Evolutionary conservation across 2,888 invertebrate species (phyloP), one percentile per base, ranked within the genome.

Genomic region (Mythimna albipuncta): DNA sequence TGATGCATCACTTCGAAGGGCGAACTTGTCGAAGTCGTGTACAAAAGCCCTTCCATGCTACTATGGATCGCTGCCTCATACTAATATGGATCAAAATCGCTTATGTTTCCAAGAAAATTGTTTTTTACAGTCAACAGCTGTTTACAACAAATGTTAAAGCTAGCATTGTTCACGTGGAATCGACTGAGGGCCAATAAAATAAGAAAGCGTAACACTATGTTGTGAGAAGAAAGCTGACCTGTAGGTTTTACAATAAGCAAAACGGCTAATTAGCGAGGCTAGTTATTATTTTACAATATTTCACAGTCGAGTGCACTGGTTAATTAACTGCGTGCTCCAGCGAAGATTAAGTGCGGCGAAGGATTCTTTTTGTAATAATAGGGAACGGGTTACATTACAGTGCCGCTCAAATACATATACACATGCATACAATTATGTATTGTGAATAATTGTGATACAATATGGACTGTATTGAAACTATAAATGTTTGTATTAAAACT

Each of bases 1-100:
- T 91, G 91, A 93, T 92, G 93, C 93, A 91, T 89, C 89, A 90
- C 86, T 84, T 79, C 79, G 84, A 85, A 89, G 83, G 86, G 85
- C 76, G 86, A 87, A 81, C 80, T 85, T 80, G 77, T 67, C 72
- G 74, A 71, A 80, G 75, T 81, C 78, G 76, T 76, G 72, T 55
- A 80, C 72, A 81, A 77, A 69, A 62, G 64, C 47, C 38, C 58
- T 58, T 72, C 54, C 44, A 80, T 61, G 47, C 73, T 64, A 84
- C 70, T 83, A 70, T 77, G 52, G 55, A 72, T 69, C 75, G 64
- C 86, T 75, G 50, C 47, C 11, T 13, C 57, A 2, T 80, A 50
- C n/a, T 41, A 68, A 77, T 81, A 87, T 32, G 63, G 79, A 65
- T 59, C 61, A 81, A 72, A 86, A 75, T 84, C 26, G 77, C 21